These are phyloP conservation scores for Phallusia fumigata DNA, from an alignment of 23 tunicate species.

Conservation along the genomic window DNA sequence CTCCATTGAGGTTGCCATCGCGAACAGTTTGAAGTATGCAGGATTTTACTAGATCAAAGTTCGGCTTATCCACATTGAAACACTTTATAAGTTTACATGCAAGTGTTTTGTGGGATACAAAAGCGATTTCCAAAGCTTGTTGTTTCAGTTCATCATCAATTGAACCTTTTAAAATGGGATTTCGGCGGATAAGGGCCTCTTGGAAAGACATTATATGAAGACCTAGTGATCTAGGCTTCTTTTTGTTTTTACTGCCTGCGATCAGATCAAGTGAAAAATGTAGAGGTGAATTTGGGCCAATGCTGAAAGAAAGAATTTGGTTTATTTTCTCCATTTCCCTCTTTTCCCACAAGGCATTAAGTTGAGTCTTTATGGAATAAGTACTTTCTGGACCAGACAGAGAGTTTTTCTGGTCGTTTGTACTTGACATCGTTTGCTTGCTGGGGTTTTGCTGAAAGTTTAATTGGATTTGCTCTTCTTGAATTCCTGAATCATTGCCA, in stretches of 20 bases:
- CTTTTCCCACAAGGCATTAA: conserved; percentile 37
- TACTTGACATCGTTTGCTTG: neutral
- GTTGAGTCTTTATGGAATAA: neutral
- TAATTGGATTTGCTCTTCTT: neutral
- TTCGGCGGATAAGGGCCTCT: neutral
- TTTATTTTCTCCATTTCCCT: conserved; percentile 18
- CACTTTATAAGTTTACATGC: conserved; percentile 25
- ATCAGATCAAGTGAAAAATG: conserved; percentile 28
- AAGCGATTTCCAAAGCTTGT: conserved; percentile 28
- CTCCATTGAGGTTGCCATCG: conserved; percentile 45
- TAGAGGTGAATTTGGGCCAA: conserved; percentile 4
- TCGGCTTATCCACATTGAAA: conserved; percentile 40
- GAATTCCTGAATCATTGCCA: conserved; percentile 29
- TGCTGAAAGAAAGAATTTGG: neutral
- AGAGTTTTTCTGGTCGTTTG: neutral
- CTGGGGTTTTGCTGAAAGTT: neutral
- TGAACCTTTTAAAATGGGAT: neutral
- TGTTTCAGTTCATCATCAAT: conserved; percentile 27
- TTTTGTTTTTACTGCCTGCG: conserved; percentile 26
- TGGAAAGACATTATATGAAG: conserved; percentile 20
- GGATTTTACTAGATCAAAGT: conserved; percentile 26
- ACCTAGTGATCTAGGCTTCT: conserved; percentile 39
- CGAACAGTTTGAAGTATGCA: conserved; percentile 9
- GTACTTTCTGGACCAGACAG: neutral
- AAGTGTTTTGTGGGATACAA: conserved; percentile 32